Percentiles rank a stretch among this genome's conserved stretches.
Evolutionary conservation across 1,140 invertebrate species (phyloP).

Genomic region (Drosophila lowei): DNA sequence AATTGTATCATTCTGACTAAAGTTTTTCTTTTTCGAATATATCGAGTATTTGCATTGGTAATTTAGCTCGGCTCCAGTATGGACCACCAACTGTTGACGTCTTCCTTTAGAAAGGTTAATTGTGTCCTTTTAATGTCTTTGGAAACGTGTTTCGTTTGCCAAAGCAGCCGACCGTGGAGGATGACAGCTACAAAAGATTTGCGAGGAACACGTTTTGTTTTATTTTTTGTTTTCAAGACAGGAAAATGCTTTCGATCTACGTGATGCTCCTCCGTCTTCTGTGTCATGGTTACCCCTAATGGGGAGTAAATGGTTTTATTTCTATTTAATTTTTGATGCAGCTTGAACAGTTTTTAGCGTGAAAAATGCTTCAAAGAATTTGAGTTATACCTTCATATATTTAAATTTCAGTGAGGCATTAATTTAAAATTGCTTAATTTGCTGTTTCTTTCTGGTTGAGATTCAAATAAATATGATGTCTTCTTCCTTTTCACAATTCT

Average conservation of each 20-base stretch:
- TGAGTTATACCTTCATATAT: no score
- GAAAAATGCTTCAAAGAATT: slow-evolving; percentile 21
- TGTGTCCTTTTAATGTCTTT: slow-evolving; percentile 52
- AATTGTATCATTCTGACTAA: no score
- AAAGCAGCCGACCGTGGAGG: neutral
- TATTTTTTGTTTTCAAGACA: slow-evolving; percentile 35
- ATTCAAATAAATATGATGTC: slow-evolving; percentile 5
- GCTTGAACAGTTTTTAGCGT: slow-evolving; percentile 22
- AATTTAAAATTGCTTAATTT: no score
- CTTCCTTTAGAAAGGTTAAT: slow-evolving; percentile 51
- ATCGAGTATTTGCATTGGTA: no score
- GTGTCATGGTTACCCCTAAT: no score
- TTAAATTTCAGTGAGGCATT: no score
- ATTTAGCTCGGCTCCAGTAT: no score
- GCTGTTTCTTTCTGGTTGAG: no score
- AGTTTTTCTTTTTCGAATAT: no score
- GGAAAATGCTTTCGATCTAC: neutral
- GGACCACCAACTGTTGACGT: slow-evolving; percentile 26
- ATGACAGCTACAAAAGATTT: slow-evolving; percentile 13
- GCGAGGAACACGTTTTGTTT: slow-evolving; percentile 40
- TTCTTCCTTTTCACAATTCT: slow-evolving; percentile 12
- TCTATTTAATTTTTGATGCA: no score
- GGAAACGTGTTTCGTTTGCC: slow-evolving; percentile 45
- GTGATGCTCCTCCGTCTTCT: no score
- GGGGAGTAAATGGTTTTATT: no score